These are phyloP conservation scores for Shargacucullia verbasci DNA, from an alignment of 2,888 invertebrate species.

Conservation along the genomic window DNA sequence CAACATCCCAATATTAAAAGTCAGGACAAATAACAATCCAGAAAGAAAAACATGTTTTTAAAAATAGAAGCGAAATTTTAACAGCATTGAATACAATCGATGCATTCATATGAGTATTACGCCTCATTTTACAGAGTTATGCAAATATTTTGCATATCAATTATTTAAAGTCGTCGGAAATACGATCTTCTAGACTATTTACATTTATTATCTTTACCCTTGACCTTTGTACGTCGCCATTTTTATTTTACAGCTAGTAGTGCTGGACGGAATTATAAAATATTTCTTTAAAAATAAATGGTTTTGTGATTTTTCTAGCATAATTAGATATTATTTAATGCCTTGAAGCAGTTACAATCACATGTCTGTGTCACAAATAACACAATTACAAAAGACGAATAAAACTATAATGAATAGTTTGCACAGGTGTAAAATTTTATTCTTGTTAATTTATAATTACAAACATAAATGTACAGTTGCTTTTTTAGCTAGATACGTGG, in stretches of 20 bases:
- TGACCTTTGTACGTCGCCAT: conserved; percentile 45
- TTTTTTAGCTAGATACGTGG: background rate
- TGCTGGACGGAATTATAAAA: too few relatives aligned
- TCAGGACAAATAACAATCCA: conserved; percentile 10
- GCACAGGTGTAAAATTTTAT: conserved; percentile 9
- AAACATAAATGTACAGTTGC: background rate
- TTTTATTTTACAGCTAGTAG: conserved; percentile 29
- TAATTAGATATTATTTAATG: conserved; percentile 10
- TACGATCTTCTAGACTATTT: conserved; percentile 13
- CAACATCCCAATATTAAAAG: conserved; percentile 31
- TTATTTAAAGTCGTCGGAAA: conserved; percentile 7
- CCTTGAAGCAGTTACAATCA: background rate
- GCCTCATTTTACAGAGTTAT: conserved; percentile 3
- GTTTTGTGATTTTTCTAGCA: too few relatives aligned
- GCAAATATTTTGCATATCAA: conserved; percentile 32
- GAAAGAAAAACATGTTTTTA: background rate
- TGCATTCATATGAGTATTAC: conserved; percentile 2
- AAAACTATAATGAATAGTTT: conserved; percentile 5
- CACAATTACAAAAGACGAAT: conserved; percentile 12
- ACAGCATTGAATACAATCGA: too few relatives aligned
- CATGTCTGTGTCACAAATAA: conserved; percentile 7
- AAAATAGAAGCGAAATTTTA: conserved; percentile 9
- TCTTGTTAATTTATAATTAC: background rate
- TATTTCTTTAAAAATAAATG: too few relatives aligned
- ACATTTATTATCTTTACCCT: conserved; percentile 42